Evolutionary conservation across 1,140 invertebrate genomes (phyloP).

Genomic region (Idris sp.): DNA sequence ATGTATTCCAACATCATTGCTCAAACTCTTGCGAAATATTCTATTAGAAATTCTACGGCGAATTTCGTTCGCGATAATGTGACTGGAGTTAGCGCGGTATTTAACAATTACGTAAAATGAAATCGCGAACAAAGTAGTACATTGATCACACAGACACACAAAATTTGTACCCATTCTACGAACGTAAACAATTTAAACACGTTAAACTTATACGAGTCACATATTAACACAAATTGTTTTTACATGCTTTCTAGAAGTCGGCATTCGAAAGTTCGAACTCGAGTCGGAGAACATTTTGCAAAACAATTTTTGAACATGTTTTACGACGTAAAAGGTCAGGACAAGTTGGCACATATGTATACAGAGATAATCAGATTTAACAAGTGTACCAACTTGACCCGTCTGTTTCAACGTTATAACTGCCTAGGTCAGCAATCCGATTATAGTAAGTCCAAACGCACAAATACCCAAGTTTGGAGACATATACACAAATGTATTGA

Average conservation of each 20-base stretch:
- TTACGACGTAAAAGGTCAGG: conserved; percentile 4
- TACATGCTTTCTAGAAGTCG: conserved; percentile 26
- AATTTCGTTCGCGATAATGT: conserved; percentile 35
- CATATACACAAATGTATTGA: conserved; percentile 64
- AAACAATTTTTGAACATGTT: conserved; percentile 24
- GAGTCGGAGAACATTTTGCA: conserved; percentile 6
- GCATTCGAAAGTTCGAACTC: conserved; percentile 5
- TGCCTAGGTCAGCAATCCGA: conserved; percentile 75
- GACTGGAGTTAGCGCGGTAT: conserved; percentile 30
- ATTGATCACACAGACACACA: conserved; percentile 29
- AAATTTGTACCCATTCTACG: conserved; percentile 57
- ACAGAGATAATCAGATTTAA: conserved; percentile 10
- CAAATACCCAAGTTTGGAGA: conserved; percentile 75
- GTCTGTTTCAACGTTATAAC: conserved; percentile 64
- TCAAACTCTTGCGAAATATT: conserved; percentile 55
- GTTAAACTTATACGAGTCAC: conserved; percentile 3
- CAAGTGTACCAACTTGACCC: conserved; percentile 2
- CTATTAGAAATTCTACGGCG: conserved; percentile 42
- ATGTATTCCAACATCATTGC: conserved; percentile 52
- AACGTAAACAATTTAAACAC: conserved; percentile 14
- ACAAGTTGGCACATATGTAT: conserved; percentile 1
- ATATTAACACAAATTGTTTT: conserved; percentile 22
- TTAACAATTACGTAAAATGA: conserved; percentile 30
- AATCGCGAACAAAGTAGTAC: conserved; percentile 37
- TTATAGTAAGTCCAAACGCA: conserved; percentile 76